A percentile compares a stretch with the other conserved stretches of the same genome.
These are phyloP conservation scores for Mellivora capensis DNA, from an alignment of 2,113 vertebrate species.

Conservation along the genomic window DNA sequence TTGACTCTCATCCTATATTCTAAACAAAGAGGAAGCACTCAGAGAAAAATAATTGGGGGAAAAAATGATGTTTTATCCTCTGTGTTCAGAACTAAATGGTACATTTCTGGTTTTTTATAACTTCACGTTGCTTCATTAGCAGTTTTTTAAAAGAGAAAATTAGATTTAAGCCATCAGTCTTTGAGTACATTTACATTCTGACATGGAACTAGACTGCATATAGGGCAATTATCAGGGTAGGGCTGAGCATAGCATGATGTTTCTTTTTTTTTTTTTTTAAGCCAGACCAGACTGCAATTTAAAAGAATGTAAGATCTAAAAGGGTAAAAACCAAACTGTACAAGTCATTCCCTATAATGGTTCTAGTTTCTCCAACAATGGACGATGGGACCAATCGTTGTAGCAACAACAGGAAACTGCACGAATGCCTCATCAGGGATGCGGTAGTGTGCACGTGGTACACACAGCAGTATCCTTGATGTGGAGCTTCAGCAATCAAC, in stretches of 20 bases:
- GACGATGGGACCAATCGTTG: too few species aligned
- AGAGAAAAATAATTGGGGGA: background rate
- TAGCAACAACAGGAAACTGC: fast-evolving
- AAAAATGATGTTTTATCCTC: background rate
- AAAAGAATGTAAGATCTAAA: background rate
- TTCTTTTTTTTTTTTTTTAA: background rate
- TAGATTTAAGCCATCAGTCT: background rate
- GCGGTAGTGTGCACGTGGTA: background rate
- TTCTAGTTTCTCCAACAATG: background rate
- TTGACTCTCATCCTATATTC: background rate
- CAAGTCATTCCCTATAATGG: background rate
- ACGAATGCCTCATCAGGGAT: fast-evolving
- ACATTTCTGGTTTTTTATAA: background rate
- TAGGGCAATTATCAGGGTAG: background rate
- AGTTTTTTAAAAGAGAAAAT: background rate
- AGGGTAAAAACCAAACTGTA: background rate
- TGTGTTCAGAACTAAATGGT: background rate
- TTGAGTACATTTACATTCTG: background rate
- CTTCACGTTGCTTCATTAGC: background rate
- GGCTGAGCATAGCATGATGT: background rate
- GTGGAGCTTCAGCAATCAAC: background rate
- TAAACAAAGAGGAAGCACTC: background rate
- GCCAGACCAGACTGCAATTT: background rate
- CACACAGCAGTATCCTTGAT: too few species aligned
- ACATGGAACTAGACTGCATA: background rate